These are phyloP conservation scores for Dicyrtoma fusca DNA, from an alignment of 2,888 invertebrate genomes.

Conservation along the genomic window DNA sequence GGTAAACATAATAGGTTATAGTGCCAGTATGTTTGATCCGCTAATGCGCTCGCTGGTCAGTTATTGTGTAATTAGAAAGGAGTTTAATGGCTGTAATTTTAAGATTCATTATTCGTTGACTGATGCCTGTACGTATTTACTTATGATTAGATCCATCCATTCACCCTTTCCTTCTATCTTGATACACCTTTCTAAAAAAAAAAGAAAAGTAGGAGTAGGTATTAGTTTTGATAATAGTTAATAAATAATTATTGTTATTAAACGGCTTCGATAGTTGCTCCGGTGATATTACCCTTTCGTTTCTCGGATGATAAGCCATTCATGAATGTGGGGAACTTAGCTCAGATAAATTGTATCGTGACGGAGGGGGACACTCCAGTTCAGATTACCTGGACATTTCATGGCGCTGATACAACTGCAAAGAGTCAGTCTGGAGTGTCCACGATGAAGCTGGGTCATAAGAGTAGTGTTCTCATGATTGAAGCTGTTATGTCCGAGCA, in stretches of 20 bases:
- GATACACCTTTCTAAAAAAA: too few species aligned
- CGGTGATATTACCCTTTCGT: conserved; percentile 57
- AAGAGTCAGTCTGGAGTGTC: conserved; percentile 46
- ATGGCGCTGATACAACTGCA: conserved; percentile 62
- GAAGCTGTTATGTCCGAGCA: conserved; percentile 72
- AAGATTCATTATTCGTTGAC: too few species aligned
- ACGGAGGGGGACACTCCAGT: conserved; percentile 61
- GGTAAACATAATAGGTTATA: conserved; percentile 41
- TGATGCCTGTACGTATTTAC: too few species aligned
- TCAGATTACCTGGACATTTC: conserved; percentile 65
- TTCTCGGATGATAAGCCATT: conserved; percentile 60
- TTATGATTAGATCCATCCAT: too few species aligned
- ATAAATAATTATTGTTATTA: not conserved
- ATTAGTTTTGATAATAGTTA: not conserved
- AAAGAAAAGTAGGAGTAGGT: too few species aligned
- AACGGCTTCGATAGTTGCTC: conserved; percentile 56
- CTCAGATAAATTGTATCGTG: conserved; percentile 57
- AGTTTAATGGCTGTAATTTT: too few species aligned
- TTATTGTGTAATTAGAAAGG: too few species aligned
- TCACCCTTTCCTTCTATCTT: too few species aligned
- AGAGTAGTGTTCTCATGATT: conserved; percentile 71
- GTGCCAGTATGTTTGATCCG: not conserved
- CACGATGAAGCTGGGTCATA: conserved; percentile 61
- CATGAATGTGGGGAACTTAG: conserved; percentile 56
- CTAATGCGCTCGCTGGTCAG: not conserved